Evolutionary conservation across 2,888 invertebrate species (phyloP).

Genomic region (Nymphalis urticae): DNA sequence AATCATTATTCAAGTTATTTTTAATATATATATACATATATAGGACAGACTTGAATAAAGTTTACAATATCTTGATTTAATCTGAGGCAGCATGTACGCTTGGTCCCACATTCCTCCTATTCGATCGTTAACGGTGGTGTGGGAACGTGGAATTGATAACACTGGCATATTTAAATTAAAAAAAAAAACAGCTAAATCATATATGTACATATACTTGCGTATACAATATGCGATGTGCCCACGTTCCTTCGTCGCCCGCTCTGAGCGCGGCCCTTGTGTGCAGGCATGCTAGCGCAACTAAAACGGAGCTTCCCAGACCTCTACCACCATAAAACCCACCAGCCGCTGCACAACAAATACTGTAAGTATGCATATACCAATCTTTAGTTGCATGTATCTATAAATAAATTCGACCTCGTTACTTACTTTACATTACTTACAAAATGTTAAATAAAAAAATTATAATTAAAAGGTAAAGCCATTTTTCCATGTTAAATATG

Average conservation of each 20-base stretch:
- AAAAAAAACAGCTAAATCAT: not conserved
- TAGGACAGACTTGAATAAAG: slow-evolving; percentile 6
- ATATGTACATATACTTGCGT: not conserved
- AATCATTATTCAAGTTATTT: slow-evolving; percentile 35
- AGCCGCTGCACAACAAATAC: slow-evolving; percentile 88
- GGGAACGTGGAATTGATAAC: slow-evolving; percentile 48
- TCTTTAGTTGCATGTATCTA: slow-evolving; percentile 52
- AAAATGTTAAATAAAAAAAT: not conserved
- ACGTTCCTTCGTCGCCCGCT: slow-evolving; percentile 53
- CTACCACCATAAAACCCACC: slow-evolving; percentile 88
- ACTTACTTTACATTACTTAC: not conserved
- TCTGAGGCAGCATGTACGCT: slow-evolving; percentile 74
- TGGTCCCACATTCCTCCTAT: slow-evolving; percentile 60
- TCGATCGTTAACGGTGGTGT: slow-evolving; percentile 56
- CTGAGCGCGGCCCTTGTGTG: slow-evolving; percentile 83
- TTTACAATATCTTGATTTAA: slow-evolving; percentile 42
- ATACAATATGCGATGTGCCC: slow-evolving; percentile 20
- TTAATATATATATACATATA: slow-evolving; percentile 5
- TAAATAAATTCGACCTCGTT: slow-evolving; percentile 22
- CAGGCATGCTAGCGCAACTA: slow-evolving; percentile 94
- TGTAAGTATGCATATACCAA: slow-evolving; percentile 75
- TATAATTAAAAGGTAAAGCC: slow-evolving; percentile 1
- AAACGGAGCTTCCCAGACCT: slow-evolving; percentile 94
- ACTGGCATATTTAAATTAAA: slow-evolving; percentile 7
- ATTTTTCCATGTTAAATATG: slow-evolving; percentile 9